phyloP scores from a whole-genome alignment of 2,888 invertebrate genomes.

The Noctua janthe region DNA sequence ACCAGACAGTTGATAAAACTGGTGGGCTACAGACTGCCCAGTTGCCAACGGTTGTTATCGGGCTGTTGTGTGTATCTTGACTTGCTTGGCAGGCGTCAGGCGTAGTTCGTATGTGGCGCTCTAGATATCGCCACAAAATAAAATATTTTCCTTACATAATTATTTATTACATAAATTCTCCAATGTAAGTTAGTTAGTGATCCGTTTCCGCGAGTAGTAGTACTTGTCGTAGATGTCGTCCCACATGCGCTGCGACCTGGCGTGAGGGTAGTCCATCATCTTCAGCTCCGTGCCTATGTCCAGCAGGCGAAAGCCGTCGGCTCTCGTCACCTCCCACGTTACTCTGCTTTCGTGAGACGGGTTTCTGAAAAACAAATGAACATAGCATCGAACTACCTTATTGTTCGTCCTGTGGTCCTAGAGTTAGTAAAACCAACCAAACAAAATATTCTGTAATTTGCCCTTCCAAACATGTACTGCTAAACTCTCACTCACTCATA shows the following conservation, averaged over 20 bases:
- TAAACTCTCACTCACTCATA: neutral
- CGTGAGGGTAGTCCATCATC: constrained; percentile 79
- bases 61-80: neutral
- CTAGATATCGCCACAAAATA: neutral
- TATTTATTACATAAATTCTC: constrained; percentile 11
- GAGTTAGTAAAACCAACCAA: neutral
- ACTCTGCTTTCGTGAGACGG: constrained; percentile 69
- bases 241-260: constrained; percentile 75
- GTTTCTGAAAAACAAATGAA: constrained; percentile 69
- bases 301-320: constrained; percentile 73
- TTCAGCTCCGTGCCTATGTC: constrained; percentile 76
- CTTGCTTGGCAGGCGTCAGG: neutral
- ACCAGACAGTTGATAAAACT: neutral
- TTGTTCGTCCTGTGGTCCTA: neutral
- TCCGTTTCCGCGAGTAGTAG: constrained; percentile 74
- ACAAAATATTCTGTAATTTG: neutral
- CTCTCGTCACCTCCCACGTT: constrained; percentile 76
- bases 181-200: constrained; percentile 38
- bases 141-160: neutral
- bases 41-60: neutral
- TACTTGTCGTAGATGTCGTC: constrained; percentile 84
- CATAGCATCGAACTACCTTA: neutral
- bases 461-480: neutral
- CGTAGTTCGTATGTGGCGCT: neutral
- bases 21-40: neutral